Conservation (phyloP, 2,888 invertebrate species). For the Rhagonycha lutea region DNA sequence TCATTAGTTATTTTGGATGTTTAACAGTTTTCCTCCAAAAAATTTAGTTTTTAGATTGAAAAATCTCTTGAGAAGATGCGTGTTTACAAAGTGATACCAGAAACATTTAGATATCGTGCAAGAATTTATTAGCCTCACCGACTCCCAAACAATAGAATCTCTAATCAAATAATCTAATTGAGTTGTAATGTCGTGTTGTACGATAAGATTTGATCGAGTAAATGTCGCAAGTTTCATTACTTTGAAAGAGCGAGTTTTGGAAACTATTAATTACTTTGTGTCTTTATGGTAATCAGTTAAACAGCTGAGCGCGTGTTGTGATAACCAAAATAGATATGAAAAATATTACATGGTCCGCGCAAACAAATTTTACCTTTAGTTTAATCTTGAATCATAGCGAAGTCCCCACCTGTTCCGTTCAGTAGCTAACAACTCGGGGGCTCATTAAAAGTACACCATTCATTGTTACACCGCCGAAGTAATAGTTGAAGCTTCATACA, state of each 20-base stretch:
- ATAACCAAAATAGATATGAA: constrained; percentile 3
- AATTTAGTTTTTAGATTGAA: not conserved
- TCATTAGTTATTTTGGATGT: no score
- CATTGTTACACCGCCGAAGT: constrained; percentile 20
- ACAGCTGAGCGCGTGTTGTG: not conserved
- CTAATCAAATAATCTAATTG: not conserved
- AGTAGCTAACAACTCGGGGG: constrained; percentile 10
- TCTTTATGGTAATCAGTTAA: not conserved
- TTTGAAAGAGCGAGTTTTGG: not conserved
- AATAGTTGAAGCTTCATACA: constrained; percentile 4
- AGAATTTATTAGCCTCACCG: not conserved
- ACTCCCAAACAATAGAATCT: not conserved
- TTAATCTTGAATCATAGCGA: constrained; percentile 20
- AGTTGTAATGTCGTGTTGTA: not conserved
- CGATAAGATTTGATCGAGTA: not conserved
- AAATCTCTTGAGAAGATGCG: not conserved
- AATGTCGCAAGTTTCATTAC: not conserved
- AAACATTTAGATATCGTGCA: not conserved
- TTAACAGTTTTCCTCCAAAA: no score
- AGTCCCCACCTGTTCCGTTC: constrained; percentile 26
- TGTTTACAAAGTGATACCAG: not conserved
- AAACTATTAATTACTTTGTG: not conserved
- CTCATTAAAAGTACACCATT: constrained; percentile 17
- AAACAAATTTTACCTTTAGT: constrained; percentile 15
- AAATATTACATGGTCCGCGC: constrained; percentile 5